phyloP scores from a whole-genome alignment of 2,797 vertebrate genomes.

The Phalanger gymnotis region DNA sequence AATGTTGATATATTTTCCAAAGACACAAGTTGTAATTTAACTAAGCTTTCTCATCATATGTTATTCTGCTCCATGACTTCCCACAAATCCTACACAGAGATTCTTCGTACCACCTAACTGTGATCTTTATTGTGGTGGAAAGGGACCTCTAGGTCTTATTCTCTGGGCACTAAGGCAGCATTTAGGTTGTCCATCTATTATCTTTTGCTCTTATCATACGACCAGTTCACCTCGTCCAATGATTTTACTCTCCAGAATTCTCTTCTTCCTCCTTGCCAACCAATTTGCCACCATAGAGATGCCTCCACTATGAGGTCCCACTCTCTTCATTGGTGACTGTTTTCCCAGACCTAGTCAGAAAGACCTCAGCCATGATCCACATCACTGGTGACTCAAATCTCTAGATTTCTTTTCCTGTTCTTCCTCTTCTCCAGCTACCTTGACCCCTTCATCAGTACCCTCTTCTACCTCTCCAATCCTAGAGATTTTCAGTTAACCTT shows the following conservation, averaged over 20 bases:
- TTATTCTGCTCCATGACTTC: background rate
- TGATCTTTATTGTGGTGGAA: no score
- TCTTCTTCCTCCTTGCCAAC: background rate
- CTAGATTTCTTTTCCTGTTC: background rate
- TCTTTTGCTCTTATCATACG: background rate
- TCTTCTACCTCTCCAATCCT: background rate
- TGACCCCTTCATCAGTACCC: background rate
- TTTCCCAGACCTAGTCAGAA: background rate
- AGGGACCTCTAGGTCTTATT: background rate
- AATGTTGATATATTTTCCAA: background rate
- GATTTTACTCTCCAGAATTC: background rate
- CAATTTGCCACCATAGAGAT: background rate
- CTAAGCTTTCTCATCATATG: background rate
- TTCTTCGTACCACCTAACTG: background rate
- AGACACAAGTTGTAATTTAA: background rate
- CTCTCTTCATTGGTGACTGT: background rate
- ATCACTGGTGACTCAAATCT: background rate
- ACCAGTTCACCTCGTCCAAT: background rate
- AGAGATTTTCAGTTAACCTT: background rate
- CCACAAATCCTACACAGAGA: background rate
- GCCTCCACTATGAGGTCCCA: background rate
- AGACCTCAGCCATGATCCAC: background rate
- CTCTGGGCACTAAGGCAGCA: background rate
- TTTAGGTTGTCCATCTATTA: background rate
- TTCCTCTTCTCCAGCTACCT: background rate